phyloP scores from a whole-genome alignment of 2,113 vertebrate genomes.

The Psammodynastes pulverulentus region DNA sequence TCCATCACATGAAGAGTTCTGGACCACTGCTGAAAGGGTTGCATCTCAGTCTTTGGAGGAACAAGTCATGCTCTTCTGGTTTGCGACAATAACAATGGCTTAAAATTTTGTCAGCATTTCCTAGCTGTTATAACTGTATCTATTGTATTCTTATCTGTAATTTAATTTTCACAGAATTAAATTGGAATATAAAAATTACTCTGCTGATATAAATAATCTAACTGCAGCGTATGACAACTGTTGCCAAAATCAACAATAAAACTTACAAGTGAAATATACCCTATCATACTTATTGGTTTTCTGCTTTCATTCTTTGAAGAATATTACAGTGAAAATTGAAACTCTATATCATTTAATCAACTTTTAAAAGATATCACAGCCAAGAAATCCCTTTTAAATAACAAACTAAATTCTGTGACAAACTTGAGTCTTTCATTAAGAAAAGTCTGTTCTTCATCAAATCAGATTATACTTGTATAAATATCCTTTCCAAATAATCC shows the following conservation, averaged over 20 bases:
- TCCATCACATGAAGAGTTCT: neutral
- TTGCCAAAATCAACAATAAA: conserved; percentile 68
- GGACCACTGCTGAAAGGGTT: neutral
- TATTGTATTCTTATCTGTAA: conserved; percentile 72
- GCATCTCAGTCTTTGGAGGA: neutral
- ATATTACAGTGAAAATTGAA: conserved; percentile 72
- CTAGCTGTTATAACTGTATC: conserved; percentile 57
- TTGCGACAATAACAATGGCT: conserved; percentile 5
- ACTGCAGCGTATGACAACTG: conserved; percentile 59
- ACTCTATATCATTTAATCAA: conserved; percentile 78
- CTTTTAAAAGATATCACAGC: conserved; percentile 71
- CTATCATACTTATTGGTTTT: conserved; percentile 68
- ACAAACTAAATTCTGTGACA: conserved; percentile 53
- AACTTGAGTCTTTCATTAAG: conserved; percentile 48
- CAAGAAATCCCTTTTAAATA: conserved; percentile 67
- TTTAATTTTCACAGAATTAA: conserved; percentile 74
- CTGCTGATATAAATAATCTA: conserved; percentile 68
- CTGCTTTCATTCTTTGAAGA: conserved; percentile 69
- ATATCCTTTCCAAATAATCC: conserved; percentile 42
- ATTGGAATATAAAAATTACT: conserved; percentile 68
- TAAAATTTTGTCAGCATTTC: conserved; percentile 46
- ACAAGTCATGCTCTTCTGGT: neutral
- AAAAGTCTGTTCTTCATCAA: conserved; percentile 50
- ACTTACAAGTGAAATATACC: conserved; percentile 67
- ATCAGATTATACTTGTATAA: conserved; percentile 43